Base-by-base conservation (phyloP, 2,113 vertebrate genomes). In the Ailurus styani region DNA sequence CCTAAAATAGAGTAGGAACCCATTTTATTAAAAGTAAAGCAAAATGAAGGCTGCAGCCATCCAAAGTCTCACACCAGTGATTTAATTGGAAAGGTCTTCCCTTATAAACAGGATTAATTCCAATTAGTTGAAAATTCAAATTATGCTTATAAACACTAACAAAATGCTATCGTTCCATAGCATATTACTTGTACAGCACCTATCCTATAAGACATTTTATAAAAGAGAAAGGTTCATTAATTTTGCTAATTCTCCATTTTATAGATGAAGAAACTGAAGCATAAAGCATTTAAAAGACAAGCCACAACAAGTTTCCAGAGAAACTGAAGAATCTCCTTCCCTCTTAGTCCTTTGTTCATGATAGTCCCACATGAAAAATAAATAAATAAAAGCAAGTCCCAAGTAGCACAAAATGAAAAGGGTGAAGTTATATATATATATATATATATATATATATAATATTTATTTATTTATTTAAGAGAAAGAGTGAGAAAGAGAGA, bases 41-140 rank as follows among this genome's bases (percentile, higher is more conserved):
- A 83, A 98, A 96, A 90, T 93, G 93, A 98, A 96, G 20, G 0
- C 93, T 97, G 96, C 57, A 94, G 95, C 94, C 97, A 93, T 89
- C 95, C 95, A 75, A 84, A 97, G 94, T 95, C 77, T 70, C 93
- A 98, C 93, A 97, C 89, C 97, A 96, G 14, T 97, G 93, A 95
- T 98, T 98, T 92, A 97, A 98, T 97, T 98, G 92, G 95, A 95
- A 97, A 97, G 86, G 95, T 98, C 93, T 97, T 97, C 95, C 95
- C 97, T 98, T 95, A 98, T 93, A 98, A 97, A 96, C 84, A 97
- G 79, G 25, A 62, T 96, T 98, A 98, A 97, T 98, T 98, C 98
- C 95, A 96, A 94, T 97, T 98, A 97, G 91, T 94, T 72, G 93
- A 86, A 97, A 97, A 89, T 97, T 94, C 90, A 97, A 96, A 97